phyloP scores from a whole-genome alignment of 2,113 vertebrate genomes.

The Solea solea region DNA sequence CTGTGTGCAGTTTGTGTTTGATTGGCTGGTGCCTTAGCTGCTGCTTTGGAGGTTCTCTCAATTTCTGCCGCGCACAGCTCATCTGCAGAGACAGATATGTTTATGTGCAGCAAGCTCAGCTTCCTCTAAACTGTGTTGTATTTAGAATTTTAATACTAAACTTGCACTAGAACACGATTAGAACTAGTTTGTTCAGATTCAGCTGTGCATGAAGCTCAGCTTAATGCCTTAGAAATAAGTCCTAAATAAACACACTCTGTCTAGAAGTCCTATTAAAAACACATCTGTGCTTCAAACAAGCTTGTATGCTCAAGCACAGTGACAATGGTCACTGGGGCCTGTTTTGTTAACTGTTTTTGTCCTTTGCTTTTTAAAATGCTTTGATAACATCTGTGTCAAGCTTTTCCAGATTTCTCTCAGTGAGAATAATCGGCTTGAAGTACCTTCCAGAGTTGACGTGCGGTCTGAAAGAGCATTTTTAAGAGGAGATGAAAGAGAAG shows the following conservation, averaged over 20 bases:
- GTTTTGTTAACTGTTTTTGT: no score
- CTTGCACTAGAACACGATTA: no score
- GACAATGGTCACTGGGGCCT: no score
- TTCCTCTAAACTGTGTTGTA: no score
- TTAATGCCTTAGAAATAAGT: slow-evolving; percentile 18
- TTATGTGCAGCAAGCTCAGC: no score
- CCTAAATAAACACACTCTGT: slow-evolving; percentile 17
- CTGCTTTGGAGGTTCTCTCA: no score
- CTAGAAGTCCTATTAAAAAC: slow-evolving; percentile 27
- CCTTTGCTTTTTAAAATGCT: neutral
- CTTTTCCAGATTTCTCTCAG: neutral
- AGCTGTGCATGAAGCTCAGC: no score
- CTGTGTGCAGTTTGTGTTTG: no score
- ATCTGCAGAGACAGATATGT: neutral
- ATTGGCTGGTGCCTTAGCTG: no score
- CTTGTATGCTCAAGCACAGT: neutral
- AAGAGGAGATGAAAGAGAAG: neutral
- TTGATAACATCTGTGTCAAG: neutral
- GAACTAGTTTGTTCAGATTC: no score
- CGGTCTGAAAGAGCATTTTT: slow-evolving; percentile 5
- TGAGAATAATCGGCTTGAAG: slow-evolving; percentile 10
- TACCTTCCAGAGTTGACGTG: neutral
- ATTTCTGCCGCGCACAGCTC: neutral
- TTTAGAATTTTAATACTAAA: no score
- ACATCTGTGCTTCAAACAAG: slow-evolving; percentile 17